A percentile compares a stretch with the other conserved stretches of the same genome.
These are phyloP conservation scores for Suricata suricatta DNA, from an alignment of 2,113 vertebrate species.

Conservation along the genomic window DNA sequence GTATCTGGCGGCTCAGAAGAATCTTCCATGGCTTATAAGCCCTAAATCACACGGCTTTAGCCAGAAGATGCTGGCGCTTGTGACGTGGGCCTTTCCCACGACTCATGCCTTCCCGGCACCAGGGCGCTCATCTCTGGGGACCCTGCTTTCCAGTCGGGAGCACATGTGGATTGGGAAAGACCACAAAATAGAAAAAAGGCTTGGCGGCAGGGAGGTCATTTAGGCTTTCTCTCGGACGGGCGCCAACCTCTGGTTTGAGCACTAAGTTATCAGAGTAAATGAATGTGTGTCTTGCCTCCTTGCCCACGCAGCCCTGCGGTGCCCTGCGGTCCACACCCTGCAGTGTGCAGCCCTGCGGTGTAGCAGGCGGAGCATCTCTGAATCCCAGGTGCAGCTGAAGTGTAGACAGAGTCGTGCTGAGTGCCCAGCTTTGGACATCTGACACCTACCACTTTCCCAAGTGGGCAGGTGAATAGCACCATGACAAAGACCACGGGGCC, in stretches of 20 bases:
- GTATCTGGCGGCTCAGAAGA: background rate
- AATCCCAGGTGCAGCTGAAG: rapidly evolving
- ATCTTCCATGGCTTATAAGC: background rate
- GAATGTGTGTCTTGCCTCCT: background rate
- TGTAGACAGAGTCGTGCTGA: rapidly evolving
- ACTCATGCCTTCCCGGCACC: no score
- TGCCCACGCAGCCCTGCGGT: background rate
- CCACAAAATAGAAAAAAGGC: background rate
- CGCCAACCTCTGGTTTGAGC: background rate
- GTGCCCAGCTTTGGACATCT: background rate
- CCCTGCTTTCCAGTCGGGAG: background rate
- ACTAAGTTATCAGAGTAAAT: background rate
- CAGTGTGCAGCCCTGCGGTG: background rate
- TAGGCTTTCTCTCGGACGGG: background rate
- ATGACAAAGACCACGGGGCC: background rate
- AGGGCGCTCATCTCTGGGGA: background rate
- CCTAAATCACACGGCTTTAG: background rate
- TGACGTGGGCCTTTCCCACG: rapidly evolving
- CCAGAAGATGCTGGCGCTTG: background rate
- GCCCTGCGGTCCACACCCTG: no score
- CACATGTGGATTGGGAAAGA: background rate
- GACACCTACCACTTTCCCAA: background rate
- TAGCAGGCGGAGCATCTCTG: no score
- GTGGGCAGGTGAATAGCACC: background rate
- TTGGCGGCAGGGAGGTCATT: background rate